A percentile compares a stretch with the other conserved stretches of the same genome.
phyloP scores from a whole-genome alignment of 2,888 invertebrate genomes.

The Clitarchus hookeri region DNA sequence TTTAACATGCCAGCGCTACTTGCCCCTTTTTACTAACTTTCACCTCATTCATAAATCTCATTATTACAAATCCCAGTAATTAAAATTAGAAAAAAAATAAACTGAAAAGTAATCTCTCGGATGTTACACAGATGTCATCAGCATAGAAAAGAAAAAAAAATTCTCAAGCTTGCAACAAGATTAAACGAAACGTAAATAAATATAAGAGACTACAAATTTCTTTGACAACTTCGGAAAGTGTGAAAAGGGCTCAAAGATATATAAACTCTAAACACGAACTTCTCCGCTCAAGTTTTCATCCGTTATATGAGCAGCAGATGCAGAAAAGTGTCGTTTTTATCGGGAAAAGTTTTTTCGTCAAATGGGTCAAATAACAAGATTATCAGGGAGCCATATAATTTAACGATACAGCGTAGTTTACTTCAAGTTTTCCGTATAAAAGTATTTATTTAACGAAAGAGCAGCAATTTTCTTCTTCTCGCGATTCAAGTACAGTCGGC shows the following conservation, averaged over 20 bases:
- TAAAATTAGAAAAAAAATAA: too few species aligned
- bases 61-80: too few species aligned
- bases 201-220: background rate
- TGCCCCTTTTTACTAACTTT: too few species aligned
- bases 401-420: background rate
- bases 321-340: background rate
- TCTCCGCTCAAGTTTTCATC: background rate
- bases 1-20: too few species aligned
- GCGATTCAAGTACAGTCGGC: too few species aligned
- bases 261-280: background rate
- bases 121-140: too few species aligned
- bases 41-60: too few species aligned
- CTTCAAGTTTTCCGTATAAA: background rate
- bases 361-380: background rate
- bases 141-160: too few species aligned
- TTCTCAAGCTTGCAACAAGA: background rate
- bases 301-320: background rate
- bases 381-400: background rate
- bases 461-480: background rate
- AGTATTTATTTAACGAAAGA: background rate
- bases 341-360: background rate
- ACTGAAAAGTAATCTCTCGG: too few species aligned
- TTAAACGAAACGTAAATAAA: background rate
- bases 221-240: background rate
- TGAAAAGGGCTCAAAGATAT: background rate